Conservation (phyloP, 1,140 invertebrate genomes). For the Caligus rogercresseyi region DNA sequence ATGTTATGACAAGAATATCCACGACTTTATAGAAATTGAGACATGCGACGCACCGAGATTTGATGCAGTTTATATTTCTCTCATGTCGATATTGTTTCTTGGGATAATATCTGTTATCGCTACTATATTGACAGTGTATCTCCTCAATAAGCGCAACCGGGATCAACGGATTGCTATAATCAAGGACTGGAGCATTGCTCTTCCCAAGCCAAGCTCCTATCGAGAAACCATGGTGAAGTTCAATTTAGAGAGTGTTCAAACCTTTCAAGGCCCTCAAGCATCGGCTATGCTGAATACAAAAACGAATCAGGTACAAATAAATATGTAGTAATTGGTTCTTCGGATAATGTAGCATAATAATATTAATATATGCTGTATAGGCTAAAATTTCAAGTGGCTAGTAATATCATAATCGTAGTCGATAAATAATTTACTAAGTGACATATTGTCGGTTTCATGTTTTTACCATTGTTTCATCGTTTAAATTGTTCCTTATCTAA, state of each 20-base stretch:
- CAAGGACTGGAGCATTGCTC: not conserved
- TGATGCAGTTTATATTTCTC: not conserved
- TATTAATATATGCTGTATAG: not conserved
- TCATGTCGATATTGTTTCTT: not conserved
- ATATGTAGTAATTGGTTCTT: not conserved
- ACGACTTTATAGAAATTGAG: not conserved
- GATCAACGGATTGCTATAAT: not conserved
- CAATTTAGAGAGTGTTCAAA: not conserved
- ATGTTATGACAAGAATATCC: not conserved
- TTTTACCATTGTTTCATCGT: too few species aligned
- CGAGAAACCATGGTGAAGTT: not conserved
- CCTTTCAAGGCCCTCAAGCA: not conserved
- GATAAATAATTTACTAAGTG: too few species aligned
- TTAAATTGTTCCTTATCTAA: too few species aligned
- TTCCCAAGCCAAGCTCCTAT: not conserved
- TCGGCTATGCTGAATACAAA: not conserved
- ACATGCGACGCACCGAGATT: not conserved
- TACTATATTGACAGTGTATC: not conserved
- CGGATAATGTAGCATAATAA: not conserved
- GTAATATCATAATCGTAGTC: not conserved
- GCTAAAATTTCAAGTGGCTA: not conserved
- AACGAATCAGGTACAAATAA: not conserved
- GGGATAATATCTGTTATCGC: not conserved
- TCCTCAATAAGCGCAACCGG: not conserved
- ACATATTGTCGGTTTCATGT: too few species aligned